Evolutionary conservation across 1,140 invertebrate species (phyloP).

Genomic region (Limonius californicus): DNA sequence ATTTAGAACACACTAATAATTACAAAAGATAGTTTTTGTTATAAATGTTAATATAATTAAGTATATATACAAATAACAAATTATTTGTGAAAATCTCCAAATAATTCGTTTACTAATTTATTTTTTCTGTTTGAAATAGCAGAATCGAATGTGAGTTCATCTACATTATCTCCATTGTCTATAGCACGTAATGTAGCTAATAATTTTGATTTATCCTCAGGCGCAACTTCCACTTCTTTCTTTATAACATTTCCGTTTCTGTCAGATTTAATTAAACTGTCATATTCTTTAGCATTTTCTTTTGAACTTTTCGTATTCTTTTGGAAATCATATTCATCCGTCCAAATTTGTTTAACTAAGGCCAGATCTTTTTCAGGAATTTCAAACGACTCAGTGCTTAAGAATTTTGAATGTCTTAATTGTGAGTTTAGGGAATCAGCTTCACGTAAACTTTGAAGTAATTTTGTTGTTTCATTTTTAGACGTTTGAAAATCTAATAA

Average conservation of each 20-base stretch:
- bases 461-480: slow-evolving; percentile 46
- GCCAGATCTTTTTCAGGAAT: slow-evolving; percentile 31
- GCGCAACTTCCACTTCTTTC: slow-evolving; percentile 34
- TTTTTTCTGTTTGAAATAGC: background rate
- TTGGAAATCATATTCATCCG: slow-evolving; percentile 38
- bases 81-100: background rate
- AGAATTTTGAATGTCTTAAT: slow-evolving; percentile 33
- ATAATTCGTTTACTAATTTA: background rate
- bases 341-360: slow-evolving; percentile 37
- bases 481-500: slow-evolving; percentile 47
- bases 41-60: background rate
- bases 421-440: slow-evolving; percentile 42
- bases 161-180: slow-evolving; percentile 54
- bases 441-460: slow-evolving; percentile 48
- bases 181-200: slow-evolving; percentile 62
- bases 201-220: slow-evolving; percentile 55
- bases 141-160: background rate
- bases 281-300: slow-evolving; percentile 33
- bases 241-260: slow-evolving; percentile 40
- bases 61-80: background rate
- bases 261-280: slow-evolving; percentile 35
- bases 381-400: slow-evolving; percentile 19
- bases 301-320: slow-evolving; percentile 25
- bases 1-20: too few relatives aligned
- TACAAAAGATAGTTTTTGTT: background rate